These are phyloP conservation scores for Acromyrmex echinatior DNA, from an alignment of 1,140 invertebrate genomes.

Conservation along the genomic window DNA sequence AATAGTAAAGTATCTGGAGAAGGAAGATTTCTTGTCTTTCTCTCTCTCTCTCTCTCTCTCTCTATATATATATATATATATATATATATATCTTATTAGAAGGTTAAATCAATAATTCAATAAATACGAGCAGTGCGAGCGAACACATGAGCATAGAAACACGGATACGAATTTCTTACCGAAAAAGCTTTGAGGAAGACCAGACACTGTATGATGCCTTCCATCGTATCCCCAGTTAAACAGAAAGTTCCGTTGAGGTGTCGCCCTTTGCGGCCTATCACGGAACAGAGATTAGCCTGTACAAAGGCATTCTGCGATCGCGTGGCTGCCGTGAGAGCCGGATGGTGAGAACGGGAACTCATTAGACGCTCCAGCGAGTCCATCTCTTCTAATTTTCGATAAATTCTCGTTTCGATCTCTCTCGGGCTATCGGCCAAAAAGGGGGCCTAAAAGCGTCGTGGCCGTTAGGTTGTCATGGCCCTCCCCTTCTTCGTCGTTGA, in stretches of 20 bases:
- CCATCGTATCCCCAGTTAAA: constrained; percentile 95
- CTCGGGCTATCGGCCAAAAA: constrained; percentile 13
- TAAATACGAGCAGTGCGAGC: background rate
- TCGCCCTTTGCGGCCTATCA: constrained; percentile 91
- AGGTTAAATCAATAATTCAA: background rate
- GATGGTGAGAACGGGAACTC: constrained; percentile 90
- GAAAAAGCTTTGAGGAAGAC: constrained; percentile 96
- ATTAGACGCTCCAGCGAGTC: constrained; percentile 93
- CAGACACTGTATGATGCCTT: constrained; percentile 96
- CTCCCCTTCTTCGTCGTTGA: constrained; percentile 6
- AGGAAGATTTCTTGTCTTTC: no score
- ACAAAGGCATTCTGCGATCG: constrained; percentile 90
- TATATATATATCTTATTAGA: background rate
- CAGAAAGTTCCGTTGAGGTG: constrained; percentile 95
- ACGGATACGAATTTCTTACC: constrained; percentile 88
- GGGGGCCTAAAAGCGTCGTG: background rate
- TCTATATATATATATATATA: no score
- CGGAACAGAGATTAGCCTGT: constrained; percentile 91
- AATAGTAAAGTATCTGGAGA: no score
- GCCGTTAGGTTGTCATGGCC: constrained; percentile 28
- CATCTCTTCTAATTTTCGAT: constrained; percentile 86
- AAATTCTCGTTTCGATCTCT: constrained; percentile 41
- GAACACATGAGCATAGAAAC: background rate
- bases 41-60: no score
- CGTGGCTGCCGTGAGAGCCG: constrained; percentile 88